Evolutionary conservation across 2,888 invertebrate genomes (phyloP), one percentile per base, ranked within the genome.

Genomic region (Drosophila silvestris): DNA sequence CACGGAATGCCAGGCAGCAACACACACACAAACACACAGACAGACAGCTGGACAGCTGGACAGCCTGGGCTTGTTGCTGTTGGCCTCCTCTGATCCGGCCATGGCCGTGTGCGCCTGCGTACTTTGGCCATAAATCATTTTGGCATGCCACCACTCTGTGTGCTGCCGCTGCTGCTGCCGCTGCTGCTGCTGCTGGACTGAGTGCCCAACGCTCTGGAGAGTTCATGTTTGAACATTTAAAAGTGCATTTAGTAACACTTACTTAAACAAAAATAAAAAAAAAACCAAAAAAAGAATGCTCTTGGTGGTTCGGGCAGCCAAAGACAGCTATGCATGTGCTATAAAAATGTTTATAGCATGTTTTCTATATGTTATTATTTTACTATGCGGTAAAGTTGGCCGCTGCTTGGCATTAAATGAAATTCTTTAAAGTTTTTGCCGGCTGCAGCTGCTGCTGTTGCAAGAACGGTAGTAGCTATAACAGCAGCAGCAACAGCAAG

Each of bases 221-320:
- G 81, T 79, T 89, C 87, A 84, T 87, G 85, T 88, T 89, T 86
- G 85, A 91, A 91, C 90, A 90, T 90, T 90, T 90, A 86, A 91
- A 88, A 88, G 90, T 91, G 86, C 91, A 92, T 92, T 91, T 91
- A 91, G 91, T 90, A 92, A 92, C 92, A 91, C 92, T 91, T 84
- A 92, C 91, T 91, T 92, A 91, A 91, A 72, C 61, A 58, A 47
- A 52, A 53, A 19, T 3, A 69, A 54, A 59, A 64, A 54, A 32
- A 58, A 66, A 12, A 35, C 3, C 1, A 30, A 64, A 68, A 19
- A 37, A 47, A 26, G 22, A 54, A 37, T 47, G 57, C 57, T 61
- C 62, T 66, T 57, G 76, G 65, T 47, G 68, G 57, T 74, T 66
- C 59, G 62, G 47, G 44, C 53, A 47, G 22, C 52, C 56, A 54